Base-by-base conservation (phyloP, 2,888 invertebrate species). In the Noctua janthina region DNA sequence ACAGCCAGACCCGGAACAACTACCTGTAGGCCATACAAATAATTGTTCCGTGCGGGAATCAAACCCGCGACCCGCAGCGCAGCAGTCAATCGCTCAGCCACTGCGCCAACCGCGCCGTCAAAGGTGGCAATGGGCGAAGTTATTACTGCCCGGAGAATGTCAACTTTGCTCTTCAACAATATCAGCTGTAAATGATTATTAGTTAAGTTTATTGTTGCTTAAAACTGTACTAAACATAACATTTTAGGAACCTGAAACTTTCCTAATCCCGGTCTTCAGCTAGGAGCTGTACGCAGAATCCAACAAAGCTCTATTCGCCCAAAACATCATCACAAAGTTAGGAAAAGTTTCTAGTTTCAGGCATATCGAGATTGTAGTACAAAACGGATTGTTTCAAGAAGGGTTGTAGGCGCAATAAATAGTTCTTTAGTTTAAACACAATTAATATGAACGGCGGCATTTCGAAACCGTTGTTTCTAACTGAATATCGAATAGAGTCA, bases 311-410 rank as follows among this genome's bases (percentile, higher is more conserved):
- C 68, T 74, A 49, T 84, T 84, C 59, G 66, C 54, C 56, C 77
- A 70, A 81, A 84, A 81, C 81, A 72, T 69, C 51, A 51, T 69
- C 83, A 78, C 59, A 43, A 84, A 86, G 64, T 82, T 82, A 75
- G 59, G n/a, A 82, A 75, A 86, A 78, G 74, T 82, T 71, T 15
- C 54, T 54, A 79, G 77, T 77, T 87, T 85, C 56, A 43, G 78
- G 69, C 66, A 69, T 78, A 74, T 75, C 74, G 62, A 73, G 77
- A 86, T 82, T 86, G 77, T 84, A 82, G 56, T 84, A 84, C 86
- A 86, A 78, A 84, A 84, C 62, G 62, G 71, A 75, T 74, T 76
- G 86, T 82, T 75, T 74, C 82, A 76, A 81, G 82, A 73, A 67
- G 76, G 76, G 73, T 80, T 46, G 68, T 75, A 54, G 66, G 76